Evolutionary conservation across 2,797 vertebrate genomes (phyloP).

Genomic region (Protonibea diacanthus): DNA sequence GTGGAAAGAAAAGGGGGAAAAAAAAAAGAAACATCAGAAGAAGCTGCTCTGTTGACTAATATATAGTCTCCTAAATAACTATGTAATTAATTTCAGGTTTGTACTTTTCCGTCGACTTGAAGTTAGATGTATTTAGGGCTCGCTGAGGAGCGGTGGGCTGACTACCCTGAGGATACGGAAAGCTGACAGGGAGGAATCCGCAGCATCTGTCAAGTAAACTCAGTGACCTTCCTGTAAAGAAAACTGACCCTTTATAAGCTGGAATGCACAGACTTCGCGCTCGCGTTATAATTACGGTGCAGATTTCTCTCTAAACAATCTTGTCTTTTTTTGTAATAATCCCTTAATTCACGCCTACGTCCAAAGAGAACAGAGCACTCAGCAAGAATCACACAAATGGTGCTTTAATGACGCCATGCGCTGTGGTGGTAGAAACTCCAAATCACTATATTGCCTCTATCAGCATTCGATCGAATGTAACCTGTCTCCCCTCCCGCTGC

Average conservation of each 20-base stretch:
- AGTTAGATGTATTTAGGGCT: constrained; percentile 22
- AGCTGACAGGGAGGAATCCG: constrained; percentile 58
- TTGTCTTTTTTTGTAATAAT: neutral
- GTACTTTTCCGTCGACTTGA: neutral
- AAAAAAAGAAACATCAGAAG: constrained; percentile 11
- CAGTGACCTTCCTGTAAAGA: constrained; percentile 54
- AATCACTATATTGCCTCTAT: constrained; percentile 42
- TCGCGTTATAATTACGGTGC: constrained; percentile 2
- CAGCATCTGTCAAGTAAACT: constrained; percentile 55
- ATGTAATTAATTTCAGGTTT: constrained; percentile 10
- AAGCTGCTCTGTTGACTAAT: constrained; percentile 35
- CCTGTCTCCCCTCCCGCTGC: constrained; percentile 43
- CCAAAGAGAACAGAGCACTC: neutral
- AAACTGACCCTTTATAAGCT: constrained; percentile 9
- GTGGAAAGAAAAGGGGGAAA: neutral
- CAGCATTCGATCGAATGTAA: constrained; percentile 46
- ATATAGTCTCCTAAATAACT: constrained; percentile 21
- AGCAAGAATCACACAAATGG: constrained; percentile 1
- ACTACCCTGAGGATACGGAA: constrained; percentile 32
- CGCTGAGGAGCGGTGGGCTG: constrained; percentile 20
- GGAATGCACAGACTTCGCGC: constrained; percentile 2
- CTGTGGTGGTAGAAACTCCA: constrained; percentile 13
- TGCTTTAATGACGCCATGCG: neutral
- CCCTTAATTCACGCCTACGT: neutral
- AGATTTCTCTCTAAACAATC: neutral